These are phyloP conservation scores for Plagodis dolabraria DNA, from an alignment of 2,888 invertebrate species.

Conservation along the genomic window DNA sequence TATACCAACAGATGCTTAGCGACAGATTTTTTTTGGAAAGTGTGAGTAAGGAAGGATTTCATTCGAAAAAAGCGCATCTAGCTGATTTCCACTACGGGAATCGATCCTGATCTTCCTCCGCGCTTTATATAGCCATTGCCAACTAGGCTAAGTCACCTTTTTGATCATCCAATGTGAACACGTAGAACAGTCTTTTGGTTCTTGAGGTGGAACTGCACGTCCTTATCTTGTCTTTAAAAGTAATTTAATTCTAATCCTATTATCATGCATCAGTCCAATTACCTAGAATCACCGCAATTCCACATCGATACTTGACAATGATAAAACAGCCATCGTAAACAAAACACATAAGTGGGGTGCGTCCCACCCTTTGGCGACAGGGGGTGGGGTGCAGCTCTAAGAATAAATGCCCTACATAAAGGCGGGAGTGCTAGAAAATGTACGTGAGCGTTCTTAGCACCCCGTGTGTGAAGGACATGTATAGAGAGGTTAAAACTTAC, in stretches of 20 bases:
- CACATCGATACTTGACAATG: constrained; percentile 61
- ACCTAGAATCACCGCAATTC: constrained; percentile 47
- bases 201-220: too few relatives aligned
- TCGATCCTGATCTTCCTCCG: too few relatives aligned
- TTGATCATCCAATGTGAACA: too few relatives aligned
- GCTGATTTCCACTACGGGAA: too few relatives aligned
- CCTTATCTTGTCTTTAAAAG: background rate
- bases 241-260: constrained; percentile 1
- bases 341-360: constrained; percentile 61
- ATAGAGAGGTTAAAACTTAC: constrained; percentile 53
- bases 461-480: constrained; percentile 56
- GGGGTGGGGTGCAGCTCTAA: constrained; percentile 61
- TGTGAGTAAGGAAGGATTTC: too few relatives aligned
- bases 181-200: too few relatives aligned
- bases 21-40: too few relatives aligned
- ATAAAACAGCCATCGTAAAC: constrained; percentile 61
- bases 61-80: too few relatives aligned
- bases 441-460: constrained; percentile 80
- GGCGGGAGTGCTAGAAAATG: constrained; percentile 81
- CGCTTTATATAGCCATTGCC: too few relatives aligned
- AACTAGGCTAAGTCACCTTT: too few relatives aligned
- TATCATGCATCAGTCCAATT: constrained; percentile 28
- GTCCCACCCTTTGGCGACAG: constrained; percentile 54
- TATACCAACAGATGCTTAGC: too few relatives aligned
- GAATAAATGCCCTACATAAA: constrained; percentile 84